A percentile compares a stretch with the other conserved stretches of the same genome.
Evolutionary conservation across 2,113 vertebrate genomes (phyloP).

Genomic region (Pedionomus torquatus): DNA sequence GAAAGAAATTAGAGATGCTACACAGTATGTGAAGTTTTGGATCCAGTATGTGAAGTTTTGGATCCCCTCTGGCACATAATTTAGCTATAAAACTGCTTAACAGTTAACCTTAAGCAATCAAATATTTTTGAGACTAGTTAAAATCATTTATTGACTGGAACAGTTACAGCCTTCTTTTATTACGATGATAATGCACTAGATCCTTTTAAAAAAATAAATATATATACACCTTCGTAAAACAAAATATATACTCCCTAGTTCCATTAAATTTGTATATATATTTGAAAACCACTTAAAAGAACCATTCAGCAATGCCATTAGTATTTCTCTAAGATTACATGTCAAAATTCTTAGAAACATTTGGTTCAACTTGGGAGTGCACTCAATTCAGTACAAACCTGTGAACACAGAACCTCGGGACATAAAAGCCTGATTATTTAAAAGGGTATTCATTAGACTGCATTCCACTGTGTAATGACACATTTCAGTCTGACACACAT

Average conservation of each 20-base stretch:
- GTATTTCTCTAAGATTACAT: background rate
- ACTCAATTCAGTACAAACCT: background rate
- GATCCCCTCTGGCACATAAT: background rate
- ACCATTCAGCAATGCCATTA: background rate
- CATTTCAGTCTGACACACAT: background rate
- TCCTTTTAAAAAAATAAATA: background rate
- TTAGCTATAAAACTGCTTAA: background rate
- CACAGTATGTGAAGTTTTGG: background rate
- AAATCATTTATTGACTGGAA: background rate
- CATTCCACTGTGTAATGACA: background rate
- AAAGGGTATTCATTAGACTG: background rate
- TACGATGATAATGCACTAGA: background rate
- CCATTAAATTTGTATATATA: background rate
- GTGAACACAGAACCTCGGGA: background rate
- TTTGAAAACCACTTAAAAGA: background rate
- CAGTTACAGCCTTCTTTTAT: background rate
- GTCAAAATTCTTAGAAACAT: background rate
- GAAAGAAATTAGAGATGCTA: background rate
- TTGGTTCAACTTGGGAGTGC: background rate
- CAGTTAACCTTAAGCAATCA: background rate
- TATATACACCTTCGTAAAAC: background rate
- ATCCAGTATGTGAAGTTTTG: too few species aligned
- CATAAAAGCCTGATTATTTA: background rate
- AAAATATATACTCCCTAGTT: background rate
- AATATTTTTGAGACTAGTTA: background rate